phyloP scores from a whole-genome alignment of 2,113 vertebrate genomes.

The Notothenia rossii region DNA sequence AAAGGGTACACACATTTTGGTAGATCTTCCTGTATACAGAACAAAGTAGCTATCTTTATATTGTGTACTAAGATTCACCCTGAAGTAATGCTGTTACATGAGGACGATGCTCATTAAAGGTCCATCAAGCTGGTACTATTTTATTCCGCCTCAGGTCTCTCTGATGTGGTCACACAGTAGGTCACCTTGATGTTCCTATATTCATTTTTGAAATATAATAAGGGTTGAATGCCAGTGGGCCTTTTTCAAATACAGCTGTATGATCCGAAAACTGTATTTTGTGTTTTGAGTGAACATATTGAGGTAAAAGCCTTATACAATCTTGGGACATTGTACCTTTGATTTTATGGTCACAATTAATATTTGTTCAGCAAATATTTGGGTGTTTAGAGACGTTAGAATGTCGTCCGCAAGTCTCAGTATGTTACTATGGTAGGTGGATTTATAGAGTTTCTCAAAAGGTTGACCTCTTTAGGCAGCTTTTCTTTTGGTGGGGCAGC shows the following conservation, averaged over 20 bases:
- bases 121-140: background rate
- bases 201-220: slow-evolving; percentile 1
- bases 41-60: background rate
- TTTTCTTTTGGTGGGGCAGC: no score
- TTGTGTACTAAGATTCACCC: background rate
- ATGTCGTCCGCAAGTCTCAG: no score
- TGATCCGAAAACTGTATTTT: background rate
- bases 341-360: no score
- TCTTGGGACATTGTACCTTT: no score
- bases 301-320: no score
- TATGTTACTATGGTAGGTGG: no score
- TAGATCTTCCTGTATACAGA: background rate
- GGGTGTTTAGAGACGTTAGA: no score
- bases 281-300: background rate
- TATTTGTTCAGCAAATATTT: no score
- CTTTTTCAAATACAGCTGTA: background rate
- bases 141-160: slow-evolving; percentile 9
- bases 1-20: background rate
- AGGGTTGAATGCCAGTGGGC: slow-evolving; percentile 1
- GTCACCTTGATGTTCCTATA: slow-evolving; percentile 1
- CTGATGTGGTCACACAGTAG: background rate
- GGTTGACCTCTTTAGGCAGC: no score
- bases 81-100: background rate
- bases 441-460: no score
- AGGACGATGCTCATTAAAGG: background rate